Conservation (phyloP, 37 sponge, comb jelly and placozoan genomes). For the Cladorhizidae sp. region DNA sequence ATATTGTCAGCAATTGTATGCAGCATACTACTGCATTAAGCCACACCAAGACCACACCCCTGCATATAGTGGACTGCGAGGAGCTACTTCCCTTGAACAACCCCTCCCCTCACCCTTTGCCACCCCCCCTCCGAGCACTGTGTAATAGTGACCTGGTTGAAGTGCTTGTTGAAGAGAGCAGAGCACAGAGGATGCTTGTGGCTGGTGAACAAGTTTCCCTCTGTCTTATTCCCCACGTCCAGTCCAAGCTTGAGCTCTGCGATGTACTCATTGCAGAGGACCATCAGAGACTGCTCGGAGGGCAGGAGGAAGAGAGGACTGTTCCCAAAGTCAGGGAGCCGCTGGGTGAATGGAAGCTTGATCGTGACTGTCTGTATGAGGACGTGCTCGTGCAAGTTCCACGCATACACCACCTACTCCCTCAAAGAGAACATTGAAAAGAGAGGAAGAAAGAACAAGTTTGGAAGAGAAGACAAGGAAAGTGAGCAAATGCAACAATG, state of each 20-base stretch:
- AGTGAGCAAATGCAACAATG: too few relatives aligned
- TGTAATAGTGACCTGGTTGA: constrained; percentile 41
- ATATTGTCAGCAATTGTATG: too few relatives aligned
- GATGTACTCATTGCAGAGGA: constrained; percentile 82
- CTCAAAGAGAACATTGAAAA: not conserved
- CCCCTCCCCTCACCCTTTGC: too few relatives aligned
- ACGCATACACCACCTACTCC: constrained; percentile 70
- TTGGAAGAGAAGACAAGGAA: not conserved
- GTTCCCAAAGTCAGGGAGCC: constrained; percentile 80
- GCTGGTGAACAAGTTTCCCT: not conserved
- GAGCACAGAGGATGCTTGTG: constrained; percentile 63
- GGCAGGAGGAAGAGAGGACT: constrained; percentile 36
- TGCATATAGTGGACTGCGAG: too few relatives aligned
- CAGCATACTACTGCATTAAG: too few relatives aligned
- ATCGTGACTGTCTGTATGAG: constrained; percentile 76
- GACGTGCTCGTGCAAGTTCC: constrained; percentile 84
- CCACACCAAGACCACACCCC: too few relatives aligned
- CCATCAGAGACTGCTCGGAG: constrained; percentile 24
- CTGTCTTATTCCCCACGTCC: not conserved
- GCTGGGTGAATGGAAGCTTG: constrained; percentile 85
- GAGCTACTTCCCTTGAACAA: too few relatives aligned
- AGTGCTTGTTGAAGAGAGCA: constrained; percentile 44
- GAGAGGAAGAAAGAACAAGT: too few relatives aligned
- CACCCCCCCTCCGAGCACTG: too few relatives aligned
- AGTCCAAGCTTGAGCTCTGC: constrained; percentile 51